Evolutionary conservation across 2,888 invertebrate genomes (phyloP).

Genomic region (Erynnis tages): DNA sequence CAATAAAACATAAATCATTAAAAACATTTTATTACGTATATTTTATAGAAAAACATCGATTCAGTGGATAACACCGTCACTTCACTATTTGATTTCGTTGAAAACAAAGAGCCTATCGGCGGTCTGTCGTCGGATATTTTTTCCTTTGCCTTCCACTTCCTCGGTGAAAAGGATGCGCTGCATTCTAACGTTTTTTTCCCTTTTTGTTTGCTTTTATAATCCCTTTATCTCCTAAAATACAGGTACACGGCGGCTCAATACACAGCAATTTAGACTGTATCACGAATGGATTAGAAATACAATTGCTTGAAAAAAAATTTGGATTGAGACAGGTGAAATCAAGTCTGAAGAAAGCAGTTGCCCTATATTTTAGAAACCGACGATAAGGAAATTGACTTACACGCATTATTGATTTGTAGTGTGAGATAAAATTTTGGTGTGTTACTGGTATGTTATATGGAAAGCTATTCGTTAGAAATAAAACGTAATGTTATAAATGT

Average conservation of each 20-base stretch:
- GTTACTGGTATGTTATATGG: not conserved
- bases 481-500: not conserved
- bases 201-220: constrained; percentile 38
- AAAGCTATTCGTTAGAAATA: no score
- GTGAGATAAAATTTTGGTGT: constrained; percentile 2
- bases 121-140: constrained; percentile 57
- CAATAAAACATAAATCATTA: no score
- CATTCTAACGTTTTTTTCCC: constrained; percentile 59
- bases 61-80: constrained; percentile 31
- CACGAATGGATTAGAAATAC: not conserved
- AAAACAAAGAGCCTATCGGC: constrained; percentile 67
- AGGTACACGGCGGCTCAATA: not conserved
- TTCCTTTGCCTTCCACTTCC: constrained; percentile 61
- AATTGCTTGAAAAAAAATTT: not conserved
- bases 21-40: no score
- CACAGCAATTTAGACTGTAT: not conserved
- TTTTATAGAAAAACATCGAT: constrained; percentile 18
- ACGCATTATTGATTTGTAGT: constrained; percentile 15
- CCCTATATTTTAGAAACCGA: constrained; percentile 9
- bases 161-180: constrained; percentile 63
- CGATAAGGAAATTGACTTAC: constrained; percentile 15
- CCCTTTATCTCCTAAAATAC: constrained; percentile 20
- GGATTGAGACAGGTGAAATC: constrained; percentile 1
- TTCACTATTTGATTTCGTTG: constrained; percentile 44
- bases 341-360: constrained; percentile 17